phyloP scores from a whole-genome alignment of 2,888 invertebrate species.

The Carpatolechia fugitivella region DNA sequence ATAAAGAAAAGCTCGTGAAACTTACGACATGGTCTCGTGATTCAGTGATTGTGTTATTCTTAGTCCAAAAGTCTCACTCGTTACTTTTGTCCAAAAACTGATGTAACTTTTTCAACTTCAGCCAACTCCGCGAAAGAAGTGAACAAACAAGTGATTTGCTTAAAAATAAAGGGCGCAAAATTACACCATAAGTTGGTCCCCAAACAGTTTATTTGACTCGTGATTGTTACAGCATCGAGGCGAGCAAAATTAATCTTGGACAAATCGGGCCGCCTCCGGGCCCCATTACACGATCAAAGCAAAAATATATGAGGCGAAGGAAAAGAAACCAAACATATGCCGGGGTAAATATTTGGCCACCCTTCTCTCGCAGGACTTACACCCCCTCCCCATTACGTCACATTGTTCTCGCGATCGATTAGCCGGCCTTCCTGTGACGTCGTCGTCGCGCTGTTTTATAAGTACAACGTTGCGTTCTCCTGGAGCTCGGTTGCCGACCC shows the following conservation, averaged over 20 bases:
- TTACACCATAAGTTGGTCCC: neutral
- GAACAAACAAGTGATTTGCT: neutral
- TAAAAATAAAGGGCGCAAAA: neutral
- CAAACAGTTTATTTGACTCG: constrained; percentile 42
- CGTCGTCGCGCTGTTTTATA: constrained; percentile 48
- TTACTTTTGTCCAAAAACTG: neutral
- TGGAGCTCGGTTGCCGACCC: constrained; percentile 12
- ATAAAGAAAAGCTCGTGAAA: no score
- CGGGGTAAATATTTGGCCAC: constrained; percentile 71
- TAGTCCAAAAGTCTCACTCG: neutral
- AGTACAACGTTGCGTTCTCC: constrained; percentile 41
- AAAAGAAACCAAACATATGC: constrained; percentile 78
- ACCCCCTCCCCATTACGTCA: constrained; percentile 59
- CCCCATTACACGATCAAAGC: constrained; percentile 73
- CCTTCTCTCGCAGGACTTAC: constrained; percentile 37
- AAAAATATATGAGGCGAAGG: constrained; percentile 77
- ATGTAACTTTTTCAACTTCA: neutral
- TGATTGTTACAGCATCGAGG: constrained; percentile 40
- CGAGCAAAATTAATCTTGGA: constrained; percentile 68
- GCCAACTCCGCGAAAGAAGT: neutral
- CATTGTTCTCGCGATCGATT: constrained; percentile 75
- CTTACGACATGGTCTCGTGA: neutral
- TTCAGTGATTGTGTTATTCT: neutral
- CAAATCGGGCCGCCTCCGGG: constrained; percentile 66
- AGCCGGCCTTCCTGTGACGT: constrained; percentile 58